A percentile compares a stretch with the other conserved stretches of the same genome.
These are phyloP conservation scores for Endomychus coccineus DNA, from an alignment of 2,888 invertebrate genomes.

Conservation along the genomic window DNA sequence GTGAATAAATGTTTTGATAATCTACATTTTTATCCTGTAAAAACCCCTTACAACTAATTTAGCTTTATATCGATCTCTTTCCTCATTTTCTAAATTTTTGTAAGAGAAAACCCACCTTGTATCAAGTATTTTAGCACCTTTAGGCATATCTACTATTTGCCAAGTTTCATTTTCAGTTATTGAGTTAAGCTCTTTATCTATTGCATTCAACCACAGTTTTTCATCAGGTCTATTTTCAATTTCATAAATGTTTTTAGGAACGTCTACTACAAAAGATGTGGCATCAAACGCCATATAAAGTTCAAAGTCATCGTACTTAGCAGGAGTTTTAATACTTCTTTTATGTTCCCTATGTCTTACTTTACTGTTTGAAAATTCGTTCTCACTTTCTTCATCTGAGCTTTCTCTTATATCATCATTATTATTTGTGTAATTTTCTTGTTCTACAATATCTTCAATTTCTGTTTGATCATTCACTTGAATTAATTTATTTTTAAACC, in stretches of 20 bases:
- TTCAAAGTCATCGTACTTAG: conserved; percentile 14
- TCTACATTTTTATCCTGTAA: conserved; percentile 4
- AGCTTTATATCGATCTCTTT: conserved; percentile 6
- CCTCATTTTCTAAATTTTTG: conserved; percentile 4
- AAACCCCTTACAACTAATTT: conserved; percentile 6
- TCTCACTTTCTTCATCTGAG: conserved; percentile 4
- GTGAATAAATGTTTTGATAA: conserved; percentile 6
- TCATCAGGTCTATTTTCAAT: conserved; percentile 7
- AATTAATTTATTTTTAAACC: conserved; percentile 11
- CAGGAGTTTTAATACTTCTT: conserved; percentile 8
- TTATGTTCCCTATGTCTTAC: conserved; percentile 9
- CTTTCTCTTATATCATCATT: conserved; percentile 3
- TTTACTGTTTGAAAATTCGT: conserved; percentile 2
- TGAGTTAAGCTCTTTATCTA: conserved; percentile 15
- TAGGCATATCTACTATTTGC: conserved; percentile 7
- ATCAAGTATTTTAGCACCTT: conserved; percentile 8
- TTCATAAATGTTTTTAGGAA: conserved; percentile 13
- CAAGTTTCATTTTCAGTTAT: conserved; percentile 15
- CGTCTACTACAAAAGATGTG: conserved; percentile 10
- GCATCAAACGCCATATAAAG: conserved; percentile 16
- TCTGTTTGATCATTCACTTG: conserved; percentile 3
- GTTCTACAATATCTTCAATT: conserved; percentile 4
- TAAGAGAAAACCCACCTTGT: conserved; percentile 13
- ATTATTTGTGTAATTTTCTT: conserved; percentile 6
- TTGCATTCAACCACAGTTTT: conserved; percentile 11